Evolutionary conservation across 2,888 invertebrate species (phyloP).

Genomic region (Brenthis ino): DNA sequence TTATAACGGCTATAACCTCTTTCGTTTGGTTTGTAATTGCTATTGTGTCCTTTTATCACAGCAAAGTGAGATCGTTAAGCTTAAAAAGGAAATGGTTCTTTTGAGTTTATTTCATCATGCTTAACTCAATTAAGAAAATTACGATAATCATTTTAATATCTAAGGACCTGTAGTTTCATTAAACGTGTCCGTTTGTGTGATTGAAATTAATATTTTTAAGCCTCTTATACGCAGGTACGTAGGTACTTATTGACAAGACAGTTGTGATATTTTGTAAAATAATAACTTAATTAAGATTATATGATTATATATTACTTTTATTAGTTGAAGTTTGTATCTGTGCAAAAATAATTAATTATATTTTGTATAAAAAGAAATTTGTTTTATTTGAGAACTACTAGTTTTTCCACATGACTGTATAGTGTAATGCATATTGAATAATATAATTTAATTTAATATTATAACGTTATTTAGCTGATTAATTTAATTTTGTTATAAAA

Average conservation of each 20-base stretch:
- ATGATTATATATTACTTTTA: neutral
- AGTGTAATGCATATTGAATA: too few relatives aligned
- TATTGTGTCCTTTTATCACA: slow-evolving; percentile 55
- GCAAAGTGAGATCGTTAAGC: slow-evolving; percentile 58
- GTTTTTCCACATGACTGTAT: too few relatives aligned
- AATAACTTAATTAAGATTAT: too few relatives aligned
- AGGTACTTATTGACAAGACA: slow-evolving; percentile 18
- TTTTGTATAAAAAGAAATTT: too few relatives aligned
- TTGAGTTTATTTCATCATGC: slow-evolving; percentile 11
- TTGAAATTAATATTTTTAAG: neutral
- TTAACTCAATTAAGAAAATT: neutral
- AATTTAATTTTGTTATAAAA: too few relatives aligned
- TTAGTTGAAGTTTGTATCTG: neutral
- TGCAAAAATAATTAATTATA: too few relatives aligned
- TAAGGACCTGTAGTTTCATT: too few relatives aligned
- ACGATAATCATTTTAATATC: neutral
- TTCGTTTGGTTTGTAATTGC: slow-evolving; percentile 63
- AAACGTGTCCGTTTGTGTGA: slow-evolving; percentile 1
- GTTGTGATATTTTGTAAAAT: slow-evolving; percentile 14
- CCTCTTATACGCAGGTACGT: neutral
- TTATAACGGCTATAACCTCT: slow-evolving; percentile 55
- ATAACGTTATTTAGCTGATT: too few relatives aligned
- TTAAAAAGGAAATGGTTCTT: slow-evolving; percentile 41
- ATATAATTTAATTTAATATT: too few relatives aligned
- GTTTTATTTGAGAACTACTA: too few relatives aligned